A percentile compares a stretch with the other conserved stretches of the same genome.
Evolutionary conservation across 2,888 invertebrate species (phyloP).

Genomic region (Eupithecia subfuscata): DNA sequence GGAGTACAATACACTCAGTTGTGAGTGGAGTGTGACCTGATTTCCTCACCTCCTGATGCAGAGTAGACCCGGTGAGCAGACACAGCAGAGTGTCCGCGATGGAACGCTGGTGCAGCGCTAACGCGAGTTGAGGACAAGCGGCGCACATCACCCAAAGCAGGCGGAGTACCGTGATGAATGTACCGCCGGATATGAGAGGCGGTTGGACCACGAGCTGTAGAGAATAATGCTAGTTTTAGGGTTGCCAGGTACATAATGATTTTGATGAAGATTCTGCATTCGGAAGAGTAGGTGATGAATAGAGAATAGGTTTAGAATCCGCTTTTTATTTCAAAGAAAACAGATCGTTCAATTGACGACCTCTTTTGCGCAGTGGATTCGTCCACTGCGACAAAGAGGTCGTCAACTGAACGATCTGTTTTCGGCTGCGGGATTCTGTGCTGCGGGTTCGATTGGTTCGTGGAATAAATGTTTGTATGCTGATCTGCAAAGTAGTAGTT

Average conservation of each 20-base stretch:
- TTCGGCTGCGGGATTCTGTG: no score
- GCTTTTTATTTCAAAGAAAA: no score
- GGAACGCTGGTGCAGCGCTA: slow-evolving; percentile 95
- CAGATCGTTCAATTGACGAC: not conserved
- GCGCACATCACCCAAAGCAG: slow-evolving; percentile 98
- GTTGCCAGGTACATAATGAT: not conserved
- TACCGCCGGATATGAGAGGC: slow-evolving; percentile 96
- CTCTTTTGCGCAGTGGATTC: no score
- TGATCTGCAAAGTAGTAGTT: no score
- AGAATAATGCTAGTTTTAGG: not conserved
- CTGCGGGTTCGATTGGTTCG: no score
- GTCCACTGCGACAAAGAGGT: no score
- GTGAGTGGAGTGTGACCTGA: not conserved
- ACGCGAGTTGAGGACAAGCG: slow-evolving; percentile 96
- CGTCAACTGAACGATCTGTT: no score
- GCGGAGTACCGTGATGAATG: slow-evolving; percentile 97
- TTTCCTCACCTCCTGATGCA: slow-evolving; percentile 74
- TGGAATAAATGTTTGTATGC: not conserved
- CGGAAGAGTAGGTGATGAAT: no score
- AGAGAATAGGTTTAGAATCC: no score
- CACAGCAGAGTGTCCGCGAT: slow-evolving; percentile 98
- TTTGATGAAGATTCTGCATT: no score
- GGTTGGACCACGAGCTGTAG: slow-evolving; percentile 95
- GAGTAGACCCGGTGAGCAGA: slow-evolving; percentile 94
- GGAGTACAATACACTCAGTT: not conserved